These are phyloP conservation scores for Tympanoctomys barrerae DNA, from an alignment of 2,797 vertebrate genomes.

Conservation along the genomic window DNA sequence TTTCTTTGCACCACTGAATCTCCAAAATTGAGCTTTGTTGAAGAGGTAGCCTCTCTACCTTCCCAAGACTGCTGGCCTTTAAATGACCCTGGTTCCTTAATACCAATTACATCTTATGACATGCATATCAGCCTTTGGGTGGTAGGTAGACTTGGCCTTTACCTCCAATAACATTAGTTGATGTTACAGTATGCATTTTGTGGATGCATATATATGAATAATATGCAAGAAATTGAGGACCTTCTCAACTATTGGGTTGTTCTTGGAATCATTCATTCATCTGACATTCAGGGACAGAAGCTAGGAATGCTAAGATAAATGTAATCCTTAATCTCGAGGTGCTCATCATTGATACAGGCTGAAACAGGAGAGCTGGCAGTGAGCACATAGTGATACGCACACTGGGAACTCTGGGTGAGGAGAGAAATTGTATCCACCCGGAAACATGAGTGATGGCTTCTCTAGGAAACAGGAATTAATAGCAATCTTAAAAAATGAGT, in stretches of 20 bases:
- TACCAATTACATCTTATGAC: neutral
- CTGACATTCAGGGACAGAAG: neutral
- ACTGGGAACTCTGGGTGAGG: neutral
- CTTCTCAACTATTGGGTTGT: neutral
- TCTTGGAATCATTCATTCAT: neutral
- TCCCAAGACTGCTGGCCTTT: neutral
- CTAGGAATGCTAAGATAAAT: conserved; percentile 19
- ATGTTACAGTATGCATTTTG: neutral
- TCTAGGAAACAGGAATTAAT: neutral
- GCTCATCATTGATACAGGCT: neutral
- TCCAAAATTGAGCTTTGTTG: neutral
- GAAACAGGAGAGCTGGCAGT: neutral
- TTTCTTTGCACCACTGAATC: neutral
- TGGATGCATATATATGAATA: neutral
- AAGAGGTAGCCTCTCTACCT: neutral
- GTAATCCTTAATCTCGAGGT: neutral
- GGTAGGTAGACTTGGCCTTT: neutral
- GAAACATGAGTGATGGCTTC: conserved; percentile 38
- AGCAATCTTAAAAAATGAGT: neutral
- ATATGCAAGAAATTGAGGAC: neutral
- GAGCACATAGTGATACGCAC: neutral
- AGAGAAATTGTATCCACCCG: neutral
- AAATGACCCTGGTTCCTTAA: neutral
- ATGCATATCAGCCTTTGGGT: neutral
- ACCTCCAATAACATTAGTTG: neutral